phyloP scores from a whole-genome alignment of 1,140 invertebrate genomes.

The Trichogramma pretiosum region DNA sequence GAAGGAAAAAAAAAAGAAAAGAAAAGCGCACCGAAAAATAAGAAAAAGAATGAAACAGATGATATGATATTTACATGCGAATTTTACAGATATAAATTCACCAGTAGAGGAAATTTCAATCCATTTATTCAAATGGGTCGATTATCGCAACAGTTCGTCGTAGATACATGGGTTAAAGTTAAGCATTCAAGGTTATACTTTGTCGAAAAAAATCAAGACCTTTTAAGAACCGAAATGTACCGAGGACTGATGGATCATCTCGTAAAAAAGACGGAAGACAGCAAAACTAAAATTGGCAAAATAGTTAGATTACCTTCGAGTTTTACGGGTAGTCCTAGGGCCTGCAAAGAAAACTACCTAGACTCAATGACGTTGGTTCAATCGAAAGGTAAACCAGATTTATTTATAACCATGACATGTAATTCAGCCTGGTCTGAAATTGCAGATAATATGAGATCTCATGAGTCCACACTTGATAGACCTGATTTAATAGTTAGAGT shows the following conservation, averaged over 20 bases:
- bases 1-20: neutral
- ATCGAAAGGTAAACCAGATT: slow-evolving; percentile 4
- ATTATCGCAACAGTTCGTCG: neutral
- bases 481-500: slow-evolving; percentile 38
- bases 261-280: neutral
- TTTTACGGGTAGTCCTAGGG: neutral
- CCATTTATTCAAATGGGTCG: neutral
- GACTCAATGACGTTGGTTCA: slow-evolving; percentile 11
- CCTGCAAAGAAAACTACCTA: slow-evolving; percentile 7
- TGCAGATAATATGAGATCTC: slow-evolving; percentile 20
- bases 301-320: neutral
- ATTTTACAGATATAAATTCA: neutral
- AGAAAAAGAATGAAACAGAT: no score
- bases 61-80: no score
- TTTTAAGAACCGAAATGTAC: neutral
- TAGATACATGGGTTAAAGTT: no score
- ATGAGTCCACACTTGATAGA: slow-evolving; percentile 27
- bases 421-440: slow-evolving; percentile 44
- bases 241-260: neutral
- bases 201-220: neutral
- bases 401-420: no score
- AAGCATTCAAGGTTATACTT: neutral
- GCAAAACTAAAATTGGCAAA: no score
- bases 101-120: neutral
- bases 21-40: no score